phyloP scores from a whole-genome alignment of 2,888 invertebrate species.

The Trachelus stipa region DNA sequence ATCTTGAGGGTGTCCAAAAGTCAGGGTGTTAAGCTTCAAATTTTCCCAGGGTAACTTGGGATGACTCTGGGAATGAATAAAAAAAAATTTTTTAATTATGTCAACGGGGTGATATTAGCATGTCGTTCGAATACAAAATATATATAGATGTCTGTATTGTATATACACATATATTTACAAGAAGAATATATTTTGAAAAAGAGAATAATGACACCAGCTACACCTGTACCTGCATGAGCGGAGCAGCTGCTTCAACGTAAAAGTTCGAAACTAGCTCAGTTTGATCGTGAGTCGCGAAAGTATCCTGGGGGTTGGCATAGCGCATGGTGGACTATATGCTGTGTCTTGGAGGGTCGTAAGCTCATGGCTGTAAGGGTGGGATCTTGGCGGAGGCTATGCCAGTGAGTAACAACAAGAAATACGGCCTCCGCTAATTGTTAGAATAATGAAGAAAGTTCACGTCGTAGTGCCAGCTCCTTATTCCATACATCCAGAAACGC shows the following conservation, averaged over 20 bases:
- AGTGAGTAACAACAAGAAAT: conserved; percentile 38
- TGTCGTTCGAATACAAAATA: not conserved
- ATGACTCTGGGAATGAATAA: not conserved
- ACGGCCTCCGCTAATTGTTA: conserved; percentile 44
- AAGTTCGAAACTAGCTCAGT: not conserved
- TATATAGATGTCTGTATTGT: not conserved
- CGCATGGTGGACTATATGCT: not conserved
- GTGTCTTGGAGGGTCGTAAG: not conserved
- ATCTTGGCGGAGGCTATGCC: not conserved
- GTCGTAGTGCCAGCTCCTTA: not conserved
- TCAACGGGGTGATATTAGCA: not conserved
- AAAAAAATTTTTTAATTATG: not conserved
- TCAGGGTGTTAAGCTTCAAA: not conserved
- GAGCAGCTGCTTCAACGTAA: not conserved
- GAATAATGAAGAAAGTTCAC: conserved; percentile 50
- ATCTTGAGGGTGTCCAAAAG: not conserved
- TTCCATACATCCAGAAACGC: not conserved
- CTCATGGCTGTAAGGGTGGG: not conserved
- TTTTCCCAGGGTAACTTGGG: not conserved
- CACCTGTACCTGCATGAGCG: not conserved
- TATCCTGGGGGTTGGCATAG: not conserved
- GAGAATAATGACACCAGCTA: not conserved
- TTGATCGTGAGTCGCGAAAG: not conserved
- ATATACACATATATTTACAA: not conserved
- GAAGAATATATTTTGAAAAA: not conserved